These are phyloP conservation scores for Polyploca ridens DNA, from an alignment of 2,888 invertebrate species.

Conservation along the genomic window DNA sequence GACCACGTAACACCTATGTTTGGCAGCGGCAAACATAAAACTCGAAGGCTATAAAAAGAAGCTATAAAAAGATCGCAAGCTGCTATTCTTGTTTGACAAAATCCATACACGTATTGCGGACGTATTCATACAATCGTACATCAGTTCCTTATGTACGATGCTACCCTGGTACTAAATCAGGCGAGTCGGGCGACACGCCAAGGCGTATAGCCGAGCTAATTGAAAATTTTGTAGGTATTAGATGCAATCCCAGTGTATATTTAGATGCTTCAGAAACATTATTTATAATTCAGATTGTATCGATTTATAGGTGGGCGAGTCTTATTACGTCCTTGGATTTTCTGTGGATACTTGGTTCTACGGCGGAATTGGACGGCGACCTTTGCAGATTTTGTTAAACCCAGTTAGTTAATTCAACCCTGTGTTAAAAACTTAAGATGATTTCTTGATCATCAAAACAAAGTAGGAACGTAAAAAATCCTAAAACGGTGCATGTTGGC, in stretches of 20 bases:
- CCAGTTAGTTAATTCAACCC: no score
- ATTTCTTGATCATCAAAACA: no score
- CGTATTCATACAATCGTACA: conserved; percentile 18
- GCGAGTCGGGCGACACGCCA: conserved; percentile 29
- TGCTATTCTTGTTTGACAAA: conserved; percentile 39
- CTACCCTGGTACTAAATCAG: conserved; percentile 19
- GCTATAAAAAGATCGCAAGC: conserved; percentile 32
- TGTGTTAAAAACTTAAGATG: no score
- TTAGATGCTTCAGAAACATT: neutral
- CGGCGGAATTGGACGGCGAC: no score
- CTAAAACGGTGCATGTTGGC: no score
- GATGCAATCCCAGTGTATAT: conserved; percentile 14
- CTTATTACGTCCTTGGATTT: neutral
- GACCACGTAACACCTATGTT: conserved; percentile 4
- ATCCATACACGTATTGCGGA: conserved; percentile 32
- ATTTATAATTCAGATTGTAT: conserved; percentile 13
- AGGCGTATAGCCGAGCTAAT: conserved; percentile 15
- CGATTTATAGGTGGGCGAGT: conserved; percentile 21
- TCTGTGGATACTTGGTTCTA: neutral
- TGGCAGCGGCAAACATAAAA: conserved; percentile 3
- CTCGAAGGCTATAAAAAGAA: conserved; percentile 21
- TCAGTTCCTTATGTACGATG: conserved; percentile 10
- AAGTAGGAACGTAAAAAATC: no score
- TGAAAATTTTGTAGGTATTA: conserved; percentile 16
- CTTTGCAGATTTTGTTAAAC: no score